phyloP scores from a whole-genome alignment of 2,797 vertebrate species.

The Poeciliopsis presidionis region DNA sequence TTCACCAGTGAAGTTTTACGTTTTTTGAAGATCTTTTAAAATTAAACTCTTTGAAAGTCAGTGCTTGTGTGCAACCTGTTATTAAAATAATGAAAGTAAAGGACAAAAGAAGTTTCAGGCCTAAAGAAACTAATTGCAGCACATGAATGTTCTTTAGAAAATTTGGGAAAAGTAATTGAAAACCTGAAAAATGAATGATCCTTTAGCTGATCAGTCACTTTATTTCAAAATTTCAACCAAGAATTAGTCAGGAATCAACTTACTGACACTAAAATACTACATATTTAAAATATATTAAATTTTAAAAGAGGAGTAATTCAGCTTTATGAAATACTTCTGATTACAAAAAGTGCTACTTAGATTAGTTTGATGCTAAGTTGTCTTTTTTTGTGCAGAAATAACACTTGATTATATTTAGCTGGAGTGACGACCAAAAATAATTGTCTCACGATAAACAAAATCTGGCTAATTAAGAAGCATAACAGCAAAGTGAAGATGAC shows the following conservation, averaged over 20 bases:
- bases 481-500: not conserved
- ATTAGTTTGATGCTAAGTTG: not conserved
- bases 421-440: not conserved
- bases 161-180: not conserved
- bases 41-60: not conserved
- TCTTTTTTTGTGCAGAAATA: not conserved
- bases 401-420: not conserved
- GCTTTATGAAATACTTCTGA: not conserved
- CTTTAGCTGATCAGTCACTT: not conserved
- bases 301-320: not conserved
- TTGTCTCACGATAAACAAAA: not conserved
- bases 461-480: not conserved
- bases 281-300: not conserved
- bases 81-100: not conserved
- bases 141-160: not conserved
- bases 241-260: not conserved
- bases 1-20: no score
- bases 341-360: not conserved
- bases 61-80: not conserved
- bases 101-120: not conserved
- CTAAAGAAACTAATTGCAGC: not conserved
- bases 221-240: no score
- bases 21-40: not conserved
- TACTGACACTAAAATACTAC: not conserved
- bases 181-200: not conserved